Evolutionary conservation across 2,113 vertebrate species (phyloP).

Genomic region (Ginglymostoma cirratum): DNA sequence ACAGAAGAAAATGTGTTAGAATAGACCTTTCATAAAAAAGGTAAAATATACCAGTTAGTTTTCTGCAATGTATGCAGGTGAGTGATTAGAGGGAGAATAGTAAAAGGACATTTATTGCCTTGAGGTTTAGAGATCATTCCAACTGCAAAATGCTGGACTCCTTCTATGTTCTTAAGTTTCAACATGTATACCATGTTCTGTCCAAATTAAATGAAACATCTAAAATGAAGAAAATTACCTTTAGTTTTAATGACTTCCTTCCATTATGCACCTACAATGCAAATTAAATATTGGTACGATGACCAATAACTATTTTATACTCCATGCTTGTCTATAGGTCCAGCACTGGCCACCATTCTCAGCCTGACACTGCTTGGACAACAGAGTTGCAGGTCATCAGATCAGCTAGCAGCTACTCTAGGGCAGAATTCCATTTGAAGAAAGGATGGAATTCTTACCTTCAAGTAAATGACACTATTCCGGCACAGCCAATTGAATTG

Average conservation of each 20-base stretch:
- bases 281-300: too few relatives aligned
- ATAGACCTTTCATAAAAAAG: neutral
- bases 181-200: neutral
- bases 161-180: neutral
- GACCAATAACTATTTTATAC: too few relatives aligned
- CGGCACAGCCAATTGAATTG: neutral
- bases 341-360: too few relatives aligned
- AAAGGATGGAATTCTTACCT: too few relatives aligned
- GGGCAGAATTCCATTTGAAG: too few relatives aligned
- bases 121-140: neutral
- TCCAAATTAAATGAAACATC: neutral
- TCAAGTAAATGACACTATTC: too few relatives aligned
- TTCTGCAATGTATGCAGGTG: neutral
- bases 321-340: too few relatives aligned
- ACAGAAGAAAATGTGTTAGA: neutral
- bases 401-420: too few relatives aligned
- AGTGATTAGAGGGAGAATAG: neutral
- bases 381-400: too few relatives aligned
- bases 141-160: neutral
- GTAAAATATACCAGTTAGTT: neutral
- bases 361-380: too few relatives aligned
- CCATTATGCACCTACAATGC: neutral
- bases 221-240: neutral
- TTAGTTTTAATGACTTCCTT: neutral
- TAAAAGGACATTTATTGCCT: neutral